Percentiles rank a stretch among this genome's conserved stretches.
Conservation (phyloP, 2,888 invertebrate species). For the Tipula helvola region DNA sequence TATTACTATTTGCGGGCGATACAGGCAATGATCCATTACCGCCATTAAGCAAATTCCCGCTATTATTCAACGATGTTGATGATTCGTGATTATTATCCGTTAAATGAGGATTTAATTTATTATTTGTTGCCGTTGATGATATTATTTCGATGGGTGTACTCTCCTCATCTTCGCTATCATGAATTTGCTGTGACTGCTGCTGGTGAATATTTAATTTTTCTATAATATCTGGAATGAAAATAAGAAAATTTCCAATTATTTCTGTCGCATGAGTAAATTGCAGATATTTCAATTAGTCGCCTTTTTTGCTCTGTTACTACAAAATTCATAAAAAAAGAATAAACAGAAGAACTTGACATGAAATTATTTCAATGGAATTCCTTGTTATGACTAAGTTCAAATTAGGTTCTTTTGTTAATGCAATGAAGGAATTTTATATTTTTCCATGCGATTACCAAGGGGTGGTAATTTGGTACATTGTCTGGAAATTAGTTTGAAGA, state of each 20-base stretch:
- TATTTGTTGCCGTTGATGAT: slow-evolving; percentile 25
- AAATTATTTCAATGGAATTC: background rate
- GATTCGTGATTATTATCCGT: slow-evolving; percentile 13
- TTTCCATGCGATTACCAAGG: background rate
- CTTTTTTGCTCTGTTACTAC: background rate
- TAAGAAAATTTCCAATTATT: background rate
- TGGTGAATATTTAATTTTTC: slow-evolving; percentile 25
- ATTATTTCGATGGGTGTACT: slow-evolving; percentile 36
- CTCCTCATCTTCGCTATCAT: slow-evolving; percentile 48
- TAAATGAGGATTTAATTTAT: slow-evolving; percentile 15
- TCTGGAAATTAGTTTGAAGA: background rate
- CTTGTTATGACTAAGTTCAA: background rate
- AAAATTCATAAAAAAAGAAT: background rate
- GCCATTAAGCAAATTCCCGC: slow-evolving; percentile 25
- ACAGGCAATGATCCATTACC: slow-evolving; percentile 27
- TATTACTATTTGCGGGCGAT: slow-evolving; percentile 19
- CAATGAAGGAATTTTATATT: background rate
- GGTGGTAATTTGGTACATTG: background rate
- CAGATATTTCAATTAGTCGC: background rate
- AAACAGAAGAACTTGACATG: background rate
- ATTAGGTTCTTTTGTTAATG: background rate
- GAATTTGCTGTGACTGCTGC: slow-evolving; percentile 21
- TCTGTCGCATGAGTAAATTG: background rate
- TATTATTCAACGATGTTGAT: slow-evolving; percentile 12
- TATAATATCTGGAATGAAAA: slow-evolving; percentile 25